Conservation (phyloP, 2,888 invertebrate genomes). For the Macropis europaea region DNA sequence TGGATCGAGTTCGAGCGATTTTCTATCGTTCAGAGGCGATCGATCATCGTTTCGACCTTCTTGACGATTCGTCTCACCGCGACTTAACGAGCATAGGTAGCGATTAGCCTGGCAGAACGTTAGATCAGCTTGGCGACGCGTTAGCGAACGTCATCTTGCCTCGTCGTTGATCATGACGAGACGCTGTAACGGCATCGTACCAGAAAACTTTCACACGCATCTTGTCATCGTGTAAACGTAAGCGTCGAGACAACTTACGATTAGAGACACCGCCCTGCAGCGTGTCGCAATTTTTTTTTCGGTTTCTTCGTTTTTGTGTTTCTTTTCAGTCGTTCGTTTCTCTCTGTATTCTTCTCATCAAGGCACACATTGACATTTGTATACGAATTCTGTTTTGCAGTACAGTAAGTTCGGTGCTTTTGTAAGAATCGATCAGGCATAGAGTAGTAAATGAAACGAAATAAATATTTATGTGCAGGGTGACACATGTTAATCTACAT, state of each 20-base stretch:
- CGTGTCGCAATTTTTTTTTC: not conserved
- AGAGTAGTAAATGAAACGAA: no score
- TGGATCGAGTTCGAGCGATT: no score
- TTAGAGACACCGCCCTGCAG: conserved; percentile 3
- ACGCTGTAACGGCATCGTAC: not conserved
- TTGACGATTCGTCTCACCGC: not conserved
- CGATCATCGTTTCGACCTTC: not conserved
- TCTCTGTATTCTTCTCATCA: no score
- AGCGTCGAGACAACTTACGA: conserved; percentile 16
- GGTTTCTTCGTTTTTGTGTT: no score
- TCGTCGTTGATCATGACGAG: conserved; percentile 14
- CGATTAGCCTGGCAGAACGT: conserved; percentile 11
- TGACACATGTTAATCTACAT: no score
- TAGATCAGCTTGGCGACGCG: conserved; percentile 17
- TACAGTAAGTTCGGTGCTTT: no score
- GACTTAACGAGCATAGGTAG: conserved; percentile 6
- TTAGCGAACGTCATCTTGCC: conserved; percentile 7
- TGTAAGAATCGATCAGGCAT: no score
- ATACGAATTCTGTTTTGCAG: no score
- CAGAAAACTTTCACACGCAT: conserved; percentile 20
- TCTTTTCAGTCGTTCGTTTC: no score
- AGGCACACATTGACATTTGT: no score
- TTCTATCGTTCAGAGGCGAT: not conserved
- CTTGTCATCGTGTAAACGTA: conserved; percentile 20
- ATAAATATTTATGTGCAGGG: no score